These are phyloP conservation scores for Plusia festucae DNA, from an alignment of 2,888 invertebrate genomes.

Conservation along the genomic window DNA sequence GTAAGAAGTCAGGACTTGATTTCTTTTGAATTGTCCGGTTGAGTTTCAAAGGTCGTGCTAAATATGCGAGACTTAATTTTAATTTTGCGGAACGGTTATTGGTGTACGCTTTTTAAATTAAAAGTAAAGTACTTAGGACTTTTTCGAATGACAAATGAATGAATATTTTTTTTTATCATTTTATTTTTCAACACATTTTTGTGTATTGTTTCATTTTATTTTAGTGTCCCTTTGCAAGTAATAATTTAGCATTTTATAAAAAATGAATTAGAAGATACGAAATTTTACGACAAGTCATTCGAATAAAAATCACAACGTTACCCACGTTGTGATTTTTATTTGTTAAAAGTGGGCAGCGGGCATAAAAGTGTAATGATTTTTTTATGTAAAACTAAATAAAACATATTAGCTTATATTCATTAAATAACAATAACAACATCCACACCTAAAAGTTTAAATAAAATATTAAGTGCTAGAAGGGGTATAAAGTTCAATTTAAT, in stretches of 20 bases:
- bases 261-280: background rate
- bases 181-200: background rate
- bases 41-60: conserved; percentile 55
- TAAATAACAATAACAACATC: too few species aligned
- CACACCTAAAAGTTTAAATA: background rate
- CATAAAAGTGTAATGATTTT: too few species aligned
- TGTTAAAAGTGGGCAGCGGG: too few species aligned
- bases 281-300: background rate
- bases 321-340: too few species aligned
- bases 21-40: conserved; percentile 67
- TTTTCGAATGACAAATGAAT: background rate
- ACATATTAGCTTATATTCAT: too few species aligned
- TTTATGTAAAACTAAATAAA: too few species aligned
- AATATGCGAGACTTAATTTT: conserved; percentile 49
- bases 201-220: conserved; percentile 1
- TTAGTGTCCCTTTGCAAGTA: background rate
- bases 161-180: background rate
- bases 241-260: background rate
- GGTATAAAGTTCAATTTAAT: background rate
- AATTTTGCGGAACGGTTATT: conserved; percentile 29
- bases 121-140: background rate
- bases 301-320: too few species aligned
- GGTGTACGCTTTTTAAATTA: background rate
- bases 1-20: conserved; percentile 69
- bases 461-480: background rate